Conservation (phyloP, 1,140 invertebrate genomes). For the Trypoxylus dichotomus region DNA sequence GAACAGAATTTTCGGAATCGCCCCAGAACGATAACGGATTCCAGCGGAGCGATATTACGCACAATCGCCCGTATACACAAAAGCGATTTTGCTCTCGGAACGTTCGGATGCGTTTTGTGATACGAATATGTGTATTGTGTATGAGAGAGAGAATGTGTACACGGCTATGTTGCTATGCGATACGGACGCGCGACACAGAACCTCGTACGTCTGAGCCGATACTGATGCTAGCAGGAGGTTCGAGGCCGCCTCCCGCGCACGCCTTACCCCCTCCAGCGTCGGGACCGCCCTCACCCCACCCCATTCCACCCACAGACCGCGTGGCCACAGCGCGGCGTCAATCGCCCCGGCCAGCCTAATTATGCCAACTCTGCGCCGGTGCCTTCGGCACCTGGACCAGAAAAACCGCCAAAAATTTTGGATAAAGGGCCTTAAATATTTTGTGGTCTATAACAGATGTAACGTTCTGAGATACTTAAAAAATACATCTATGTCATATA, state of each 20-base stretch:
- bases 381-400: not conserved
- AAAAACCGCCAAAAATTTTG: not conserved
- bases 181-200: slow-evolving; percentile 21
- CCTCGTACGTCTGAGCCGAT: slow-evolving; percentile 32
- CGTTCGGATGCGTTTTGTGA: slow-evolving; percentile 29
- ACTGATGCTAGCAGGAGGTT: slow-evolving; percentile 44
- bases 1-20: not conserved
- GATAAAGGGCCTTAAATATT: not conserved
- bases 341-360: not conserved
- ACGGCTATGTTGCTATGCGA: not conserved
- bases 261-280: slow-evolving; percentile 48
- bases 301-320: slow-evolving; percentile 45
- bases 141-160: not conserved
- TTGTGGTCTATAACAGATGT: no score
- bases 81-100: slow-evolving; percentile 32
- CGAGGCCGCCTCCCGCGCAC: slow-evolving; percentile 50
- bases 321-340: slow-evolving; percentile 13
- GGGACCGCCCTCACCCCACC: slow-evolving; percentile 47
- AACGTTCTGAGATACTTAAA: no score
- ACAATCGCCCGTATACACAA: not conserved
- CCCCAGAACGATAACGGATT: not conserved
- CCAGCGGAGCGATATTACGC: no score
- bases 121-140: not conserved
- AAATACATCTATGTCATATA: no score
- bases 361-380: not conserved